Evolutionary conservation across 2,888 invertebrate genomes (phyloP), one percentile per base, ranked within the genome.

Genomic region (Spicauda simplicius): DNA sequence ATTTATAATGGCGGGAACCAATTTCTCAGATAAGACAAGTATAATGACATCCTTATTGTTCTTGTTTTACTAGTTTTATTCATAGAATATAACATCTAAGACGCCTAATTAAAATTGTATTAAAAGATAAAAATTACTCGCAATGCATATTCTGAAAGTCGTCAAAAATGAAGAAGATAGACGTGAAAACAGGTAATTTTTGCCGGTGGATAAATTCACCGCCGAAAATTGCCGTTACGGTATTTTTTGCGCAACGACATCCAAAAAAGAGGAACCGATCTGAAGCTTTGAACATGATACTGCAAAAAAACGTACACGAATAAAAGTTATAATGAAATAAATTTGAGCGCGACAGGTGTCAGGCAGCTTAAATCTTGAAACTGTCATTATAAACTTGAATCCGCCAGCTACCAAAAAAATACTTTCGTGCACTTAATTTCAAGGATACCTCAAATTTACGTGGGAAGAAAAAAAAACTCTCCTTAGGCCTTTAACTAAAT

Each of bases 281-380:
- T 54, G 20, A 59, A 59, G 65, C 65, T 48, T 60, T 60, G 66
- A 66, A 37, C 60, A 37, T 33, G 66, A 55, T 33, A 60, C 55
- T 55, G 66, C 66, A 60, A 66, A 66, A 66, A 60, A 33, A 55
- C 55, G 18, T 48, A 63, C 59, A 60, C 55, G 60, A 59, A 66
- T 66, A 60, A 60, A 54, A 55, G 54, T 60, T 66, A 54, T 55
- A 66, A 66, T 66, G 60, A 66, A 66, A 66, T 66, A 60, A 66
- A 60, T 66, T 66, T 66, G 33, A 33, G 45, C 66, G 33, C 60
- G 60, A 60, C 66, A 54, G 59, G 60, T 59, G 66, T 60, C 60
- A 25, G 33, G 63, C 25, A 63, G 12, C 54, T 45, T 16, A 52
- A 55, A 55, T n/a, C 45, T 55, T 55, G 30, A 63, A 55, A 63